A percentile compares a stretch with the other conserved stretches of the same genome.
Conservation (phyloP, 2,888 invertebrate species). For the Drosophila mulleri region DNA sequence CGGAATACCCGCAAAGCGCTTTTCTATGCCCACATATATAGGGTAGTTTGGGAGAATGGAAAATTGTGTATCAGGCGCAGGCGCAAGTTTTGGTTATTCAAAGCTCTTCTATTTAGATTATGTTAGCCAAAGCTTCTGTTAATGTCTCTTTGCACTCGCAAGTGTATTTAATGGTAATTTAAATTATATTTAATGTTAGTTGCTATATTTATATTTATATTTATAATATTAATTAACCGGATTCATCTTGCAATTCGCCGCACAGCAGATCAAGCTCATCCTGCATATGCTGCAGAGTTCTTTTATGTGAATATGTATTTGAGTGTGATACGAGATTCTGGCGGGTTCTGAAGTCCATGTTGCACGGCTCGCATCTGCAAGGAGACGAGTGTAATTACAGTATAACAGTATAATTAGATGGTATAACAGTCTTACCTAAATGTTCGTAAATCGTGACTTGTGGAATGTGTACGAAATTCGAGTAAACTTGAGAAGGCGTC, state of each 20-base stretch:
- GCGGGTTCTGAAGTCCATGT: conserved; percentile 26
- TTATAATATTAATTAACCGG: not conserved
- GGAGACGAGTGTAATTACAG: not conserved
- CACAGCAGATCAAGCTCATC: conserved; percentile 38
- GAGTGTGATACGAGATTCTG: conserved; percentile 38
- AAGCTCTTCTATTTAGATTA: conserved; percentile 20
- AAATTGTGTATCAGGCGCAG: conserved; percentile 31
- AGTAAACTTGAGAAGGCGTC: conserved; percentile 30
- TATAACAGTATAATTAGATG: not conserved
- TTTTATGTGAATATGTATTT: conserved; percentile 42
- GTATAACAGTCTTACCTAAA: conserved; percentile 31
- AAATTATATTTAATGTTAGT: conserved; percentile 2
- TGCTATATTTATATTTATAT: not conserved
- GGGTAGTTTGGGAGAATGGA: not conserved
- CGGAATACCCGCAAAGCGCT: conserved; percentile 42
- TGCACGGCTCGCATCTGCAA: conserved; percentile 61
- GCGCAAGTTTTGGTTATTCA: conserved; percentile 20
- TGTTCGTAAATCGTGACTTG: conserved; percentile 28
- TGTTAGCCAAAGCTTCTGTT: conserved; percentile 29
- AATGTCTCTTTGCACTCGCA: conserved; percentile 5
- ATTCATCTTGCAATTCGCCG: not conserved
- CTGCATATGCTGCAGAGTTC: conserved; percentile 18
- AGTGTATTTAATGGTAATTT: not conserved
- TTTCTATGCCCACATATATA: conserved; percentile 25
- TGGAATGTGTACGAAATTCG: conserved; percentile 41